A percentile compares a stretch with the other conserved stretches of the same genome.
Conservation (phyloP, 2,888 invertebrate genomes). For the Apotomis capreana region DNA sequence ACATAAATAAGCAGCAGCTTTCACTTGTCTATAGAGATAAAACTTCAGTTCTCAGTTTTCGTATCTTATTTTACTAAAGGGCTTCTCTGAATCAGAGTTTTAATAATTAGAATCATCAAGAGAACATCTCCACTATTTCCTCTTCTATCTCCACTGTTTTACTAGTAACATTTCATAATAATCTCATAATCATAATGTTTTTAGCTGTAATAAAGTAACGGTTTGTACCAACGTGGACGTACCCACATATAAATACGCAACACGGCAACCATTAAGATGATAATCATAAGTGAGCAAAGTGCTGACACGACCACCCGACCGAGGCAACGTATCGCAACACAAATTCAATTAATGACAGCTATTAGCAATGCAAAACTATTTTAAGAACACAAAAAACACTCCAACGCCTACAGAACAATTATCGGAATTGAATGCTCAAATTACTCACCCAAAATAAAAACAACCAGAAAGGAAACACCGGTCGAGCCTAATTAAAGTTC, state of each 20-base stretch:
- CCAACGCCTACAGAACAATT: constrained; percentile 51
- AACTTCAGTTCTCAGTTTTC: too few species aligned
- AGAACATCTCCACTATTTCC: neutral
- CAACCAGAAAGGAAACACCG: constrained; percentile 43
- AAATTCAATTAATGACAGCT: constrained; percentile 43
- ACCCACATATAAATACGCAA: constrained; percentile 5
- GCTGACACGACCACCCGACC: constrained; percentile 65
- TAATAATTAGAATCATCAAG: neutral
- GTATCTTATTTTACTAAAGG: too few species aligned
- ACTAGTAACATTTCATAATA: neutral
- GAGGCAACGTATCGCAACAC: constrained; percentile 63
- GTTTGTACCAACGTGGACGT: constrained; percentile 8
- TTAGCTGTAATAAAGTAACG: neutral
- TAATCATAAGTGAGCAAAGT: constrained; percentile 68
- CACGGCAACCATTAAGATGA: neutral
- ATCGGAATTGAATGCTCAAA: constrained; percentile 43
- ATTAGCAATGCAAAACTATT: constrained; percentile 49
- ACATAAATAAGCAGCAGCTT: too few species aligned
- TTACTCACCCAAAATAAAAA: constrained; percentile 50
- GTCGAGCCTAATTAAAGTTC: constrained; percentile 44
- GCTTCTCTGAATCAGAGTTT: too few species aligned
- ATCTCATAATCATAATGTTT: neutral
- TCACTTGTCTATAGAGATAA: too few species aligned
- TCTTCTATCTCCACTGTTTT: neutral
- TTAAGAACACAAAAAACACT: constrained; percentile 49